phyloP scores from a whole-genome alignment of 2,888 invertebrate species.

The Erebia aethiops region DNA sequence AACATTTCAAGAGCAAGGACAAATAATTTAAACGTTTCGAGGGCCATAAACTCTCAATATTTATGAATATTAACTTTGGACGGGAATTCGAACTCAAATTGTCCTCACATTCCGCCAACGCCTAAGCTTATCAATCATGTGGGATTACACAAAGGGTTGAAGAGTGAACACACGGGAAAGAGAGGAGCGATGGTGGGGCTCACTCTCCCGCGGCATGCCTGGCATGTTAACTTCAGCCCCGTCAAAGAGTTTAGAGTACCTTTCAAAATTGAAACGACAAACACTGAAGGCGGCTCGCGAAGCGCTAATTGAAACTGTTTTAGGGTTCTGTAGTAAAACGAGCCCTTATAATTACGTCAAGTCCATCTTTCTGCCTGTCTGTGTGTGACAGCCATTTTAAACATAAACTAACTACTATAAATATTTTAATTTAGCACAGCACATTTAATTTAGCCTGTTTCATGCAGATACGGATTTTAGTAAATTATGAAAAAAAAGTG shows the following conservation, averaged over 20 bases:
- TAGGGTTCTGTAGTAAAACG: too few species aligned
- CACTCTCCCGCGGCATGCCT: constrained; percentile 66
- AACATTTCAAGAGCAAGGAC: neutral
- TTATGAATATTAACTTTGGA: constrained; percentile 8
- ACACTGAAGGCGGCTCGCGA: constrained; percentile 58
- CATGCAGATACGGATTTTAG: too few species aligned
- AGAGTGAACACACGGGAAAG: constrained; percentile 37
- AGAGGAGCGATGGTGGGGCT: constrained; percentile 43
- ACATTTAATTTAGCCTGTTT: too few species aligned
- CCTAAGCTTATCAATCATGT: constrained; percentile 54
- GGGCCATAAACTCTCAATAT: neutral
- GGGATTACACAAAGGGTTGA: constrained; percentile 46
- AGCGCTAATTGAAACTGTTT: constrained; percentile 65
- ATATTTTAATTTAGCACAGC: too few species aligned
- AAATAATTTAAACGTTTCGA: constrained; percentile 11
- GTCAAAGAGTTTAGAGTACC: constrained; percentile 72
- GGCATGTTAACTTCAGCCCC: constrained; percentile 71
- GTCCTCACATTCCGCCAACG: constrained; percentile 41
- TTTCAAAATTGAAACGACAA: constrained; percentile 78
- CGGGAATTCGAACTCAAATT: constrained; percentile 33
- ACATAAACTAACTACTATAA: too few species aligned
- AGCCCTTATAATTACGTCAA: too few species aligned
- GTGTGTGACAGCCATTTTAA: too few species aligned
- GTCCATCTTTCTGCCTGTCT: too few species aligned
- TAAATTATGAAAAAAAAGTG: too few species aligned